Evolutionary conservation across 2,888 invertebrate species (phyloP), one percentile per base, ranked within the genome.

Genomic region (Horisme vitalbata): DNA sequence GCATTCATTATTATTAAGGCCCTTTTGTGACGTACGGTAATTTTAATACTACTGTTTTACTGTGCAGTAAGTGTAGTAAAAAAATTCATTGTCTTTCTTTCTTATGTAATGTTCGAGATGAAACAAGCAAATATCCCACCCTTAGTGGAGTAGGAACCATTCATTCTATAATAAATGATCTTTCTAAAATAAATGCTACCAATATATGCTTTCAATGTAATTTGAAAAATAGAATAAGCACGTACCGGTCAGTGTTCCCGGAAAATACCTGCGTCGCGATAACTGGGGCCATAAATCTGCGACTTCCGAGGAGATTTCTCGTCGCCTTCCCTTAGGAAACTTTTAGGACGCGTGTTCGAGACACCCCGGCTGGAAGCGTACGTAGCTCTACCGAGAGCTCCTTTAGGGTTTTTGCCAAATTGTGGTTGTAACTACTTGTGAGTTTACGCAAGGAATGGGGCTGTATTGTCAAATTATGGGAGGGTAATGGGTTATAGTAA

Each of bases 191-290:
- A n/a, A 24, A n/a, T 24, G 24, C 4, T n/a, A n/a, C n/a, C n/a
- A n/a, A n/a, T n/a, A n/a, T n/a, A n/a, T n/a, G n/a, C n/a, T n/a
- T n/a, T n/a, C n/a, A n/a, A n/a, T n/a, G n/a, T n/a, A n/a, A n/a
- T n/a, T n/a, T n/a, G n/a, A n/a, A n/a, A n/a, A n/a, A n/a, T 18
- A 18, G 18, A 18, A 18, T 18, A 12, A 41, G 26, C 34, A 63
- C 54, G 67, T 69, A 72, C 35, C 26, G 57, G 57, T 57, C 53
- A 54, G 49, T 48, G 39, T 53, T 41, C 11, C 61, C 64, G 59
- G 68, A 72, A 80, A 84, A 83, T 85, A 83, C 83, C 83, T 83
- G 79, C 73, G 80, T 79, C 79, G 73, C 75, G 73, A 70, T 82
- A 83, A 84, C 81, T 75, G 74, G 70, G 67, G 60, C 71, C 71